phyloP scores from a whole-genome alignment of 2,113 vertebrate species.

The Psilopogon haemacephalus region DNA sequence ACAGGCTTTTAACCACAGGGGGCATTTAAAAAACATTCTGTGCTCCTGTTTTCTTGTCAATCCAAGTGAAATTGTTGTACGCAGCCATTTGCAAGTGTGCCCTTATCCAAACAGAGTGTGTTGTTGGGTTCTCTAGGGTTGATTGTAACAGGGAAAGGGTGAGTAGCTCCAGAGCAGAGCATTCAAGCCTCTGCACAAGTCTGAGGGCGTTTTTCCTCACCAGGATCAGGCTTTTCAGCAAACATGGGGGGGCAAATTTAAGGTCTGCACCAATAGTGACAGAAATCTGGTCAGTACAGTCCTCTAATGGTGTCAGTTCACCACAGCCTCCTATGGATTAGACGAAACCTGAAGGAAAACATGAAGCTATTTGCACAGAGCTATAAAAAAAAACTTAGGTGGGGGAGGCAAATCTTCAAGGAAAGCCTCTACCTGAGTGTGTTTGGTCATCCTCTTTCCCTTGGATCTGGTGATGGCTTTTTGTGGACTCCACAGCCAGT shows the following conservation, averaged over 20 bases:
- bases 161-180: neutral
- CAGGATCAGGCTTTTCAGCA: neutral
- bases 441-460: neutral
- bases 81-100: neutral
- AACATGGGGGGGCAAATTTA: neutral
- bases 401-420: neutral
- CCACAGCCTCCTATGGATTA: neutral
- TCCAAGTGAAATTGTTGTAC: neutral
- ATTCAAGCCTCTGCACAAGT: neutral
- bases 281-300: neutral
- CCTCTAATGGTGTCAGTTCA: neutral
- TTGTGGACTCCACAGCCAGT: neutral
- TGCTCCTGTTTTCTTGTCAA: neutral
- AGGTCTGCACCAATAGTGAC: neutral
- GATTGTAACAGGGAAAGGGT: neutral
- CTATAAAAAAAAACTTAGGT: neutral
- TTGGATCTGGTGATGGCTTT: neutral
- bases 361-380: neutral
- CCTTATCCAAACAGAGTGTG: neutral
- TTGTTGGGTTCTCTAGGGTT: neutral
- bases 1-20: constrained; percentile 19
- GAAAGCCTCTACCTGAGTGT: neutral
- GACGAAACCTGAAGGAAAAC: neutral
- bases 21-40: neutral
- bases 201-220: neutral